Conservation (phyloP, 2,113 vertebrate genomes). For the Sceloporus undulatus region DNA sequence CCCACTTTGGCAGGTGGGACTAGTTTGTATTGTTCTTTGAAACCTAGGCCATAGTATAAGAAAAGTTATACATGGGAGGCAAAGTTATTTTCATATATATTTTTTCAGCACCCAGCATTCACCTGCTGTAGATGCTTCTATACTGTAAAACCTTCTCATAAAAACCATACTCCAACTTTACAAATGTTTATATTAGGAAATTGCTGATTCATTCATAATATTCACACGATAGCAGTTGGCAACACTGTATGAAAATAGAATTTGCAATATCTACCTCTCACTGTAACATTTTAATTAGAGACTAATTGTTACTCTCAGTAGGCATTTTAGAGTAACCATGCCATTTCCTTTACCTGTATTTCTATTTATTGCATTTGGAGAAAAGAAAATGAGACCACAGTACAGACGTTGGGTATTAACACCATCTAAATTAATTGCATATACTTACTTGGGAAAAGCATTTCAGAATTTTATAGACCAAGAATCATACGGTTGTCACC, state of each 20-base stretch:
- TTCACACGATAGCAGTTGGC: neutral
- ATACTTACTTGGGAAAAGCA: neutral
- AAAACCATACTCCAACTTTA: slow-evolving; percentile 60
- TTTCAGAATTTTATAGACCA: slow-evolving; percentile 20
- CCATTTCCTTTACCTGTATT: neutral
- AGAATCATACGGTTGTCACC: neutral
- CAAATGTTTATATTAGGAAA: slow-evolving; percentile 62
- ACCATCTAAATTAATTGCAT: neutral
- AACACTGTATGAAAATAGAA: slow-evolving; percentile 18
- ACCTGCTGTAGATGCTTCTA: slow-evolving; percentile 38
- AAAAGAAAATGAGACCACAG: neutral
- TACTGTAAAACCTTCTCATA: slow-evolving; percentile 47
- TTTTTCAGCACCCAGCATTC: too few relatives aligned
- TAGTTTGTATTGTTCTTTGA: neutral
- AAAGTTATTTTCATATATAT: neutral
- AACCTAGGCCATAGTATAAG: neutral
- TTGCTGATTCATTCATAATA: slow-evolving; percentile 51
- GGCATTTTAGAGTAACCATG: slow-evolving; percentile 14
- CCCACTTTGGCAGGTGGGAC: neutral
- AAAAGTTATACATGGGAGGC: neutral
- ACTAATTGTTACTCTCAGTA: neutral
- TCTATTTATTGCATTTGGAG: neutral
- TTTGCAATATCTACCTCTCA: slow-evolving; percentile 15
- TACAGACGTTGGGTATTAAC: slow-evolving; percentile 14
- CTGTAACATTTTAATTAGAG: slow-evolving; percentile 14